Evolutionary conservation across 2,797 vertebrate species (phyloP).

Genomic region (Myotis findleyi): DNA sequence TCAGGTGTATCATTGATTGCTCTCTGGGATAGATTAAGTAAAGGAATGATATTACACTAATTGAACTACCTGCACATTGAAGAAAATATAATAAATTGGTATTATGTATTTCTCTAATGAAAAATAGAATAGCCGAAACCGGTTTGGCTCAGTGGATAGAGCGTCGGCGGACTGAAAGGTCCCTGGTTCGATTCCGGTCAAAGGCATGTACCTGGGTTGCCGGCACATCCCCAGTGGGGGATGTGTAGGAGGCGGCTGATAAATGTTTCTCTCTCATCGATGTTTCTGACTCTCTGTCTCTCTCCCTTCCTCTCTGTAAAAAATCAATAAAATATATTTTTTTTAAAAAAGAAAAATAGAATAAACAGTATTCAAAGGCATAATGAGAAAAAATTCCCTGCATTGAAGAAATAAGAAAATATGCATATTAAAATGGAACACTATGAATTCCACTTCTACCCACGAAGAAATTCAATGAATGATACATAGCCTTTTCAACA

Average conservation of each 20-base stretch:
- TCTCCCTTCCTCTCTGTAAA: too few species aligned
- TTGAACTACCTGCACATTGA: background rate
- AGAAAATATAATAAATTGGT: background rate
- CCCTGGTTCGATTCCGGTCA: too few species aligned
- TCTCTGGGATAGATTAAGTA: background rate
- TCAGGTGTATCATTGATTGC: background rate
- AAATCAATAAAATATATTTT: too few species aligned
- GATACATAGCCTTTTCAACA: background rate
- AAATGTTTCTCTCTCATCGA: too few species aligned
- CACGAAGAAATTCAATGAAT: background rate
- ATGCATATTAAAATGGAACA: background rate
- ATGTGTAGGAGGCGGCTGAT: too few species aligned
- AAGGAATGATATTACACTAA: background rate
- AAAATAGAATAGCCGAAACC: too few species aligned
- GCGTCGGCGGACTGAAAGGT: too few species aligned
- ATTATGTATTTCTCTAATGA: background rate
- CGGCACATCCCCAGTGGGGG: too few species aligned
- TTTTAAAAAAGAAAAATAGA: too few species aligned
- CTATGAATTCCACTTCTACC: background rate
- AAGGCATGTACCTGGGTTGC: too few species aligned
- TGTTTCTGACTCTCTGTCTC: too few species aligned
- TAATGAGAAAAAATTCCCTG: background rate
- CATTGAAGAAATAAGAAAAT: constrained; percentile 15
- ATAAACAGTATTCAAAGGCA: background rate
- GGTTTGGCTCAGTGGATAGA: too few species aligned